phyloP scores from a whole-genome alignment of 2,888 invertebrate genomes.

The Coelinius sp. region DNA sequence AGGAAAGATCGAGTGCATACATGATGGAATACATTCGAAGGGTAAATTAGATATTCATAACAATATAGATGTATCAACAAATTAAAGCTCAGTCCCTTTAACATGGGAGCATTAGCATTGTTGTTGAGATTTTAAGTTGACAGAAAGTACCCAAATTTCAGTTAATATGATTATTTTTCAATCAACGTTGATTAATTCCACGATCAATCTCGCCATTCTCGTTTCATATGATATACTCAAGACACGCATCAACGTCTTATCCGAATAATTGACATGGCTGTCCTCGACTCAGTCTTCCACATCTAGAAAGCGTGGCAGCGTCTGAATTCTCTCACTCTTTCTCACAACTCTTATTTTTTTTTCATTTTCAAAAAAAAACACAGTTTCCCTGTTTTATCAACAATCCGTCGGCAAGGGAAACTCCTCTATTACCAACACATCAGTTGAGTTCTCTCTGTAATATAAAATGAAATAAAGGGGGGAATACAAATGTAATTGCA shows the following conservation, averaged over 20 bases:
- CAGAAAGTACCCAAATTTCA: too few relatives aligned
- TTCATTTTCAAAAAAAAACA: not conserved
- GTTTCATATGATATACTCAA: not conserved
- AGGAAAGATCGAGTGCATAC: too few relatives aligned
- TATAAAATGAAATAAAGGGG: not conserved
- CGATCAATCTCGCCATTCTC: not conserved
- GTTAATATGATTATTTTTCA: too few relatives aligned
- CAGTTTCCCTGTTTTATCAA: not conserved
- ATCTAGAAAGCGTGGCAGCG: constrained; percentile 7
- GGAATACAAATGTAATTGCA: constrained; percentile 27
- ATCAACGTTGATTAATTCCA: not conserved
- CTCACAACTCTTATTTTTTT: not conserved
- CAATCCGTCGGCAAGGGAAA: not conserved
- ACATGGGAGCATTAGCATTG: too few relatives aligned
- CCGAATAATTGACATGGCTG: not conserved
- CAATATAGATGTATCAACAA: too few relatives aligned
- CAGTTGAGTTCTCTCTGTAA: not conserved
- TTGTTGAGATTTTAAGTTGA: too few relatives aligned
- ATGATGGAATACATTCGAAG: too few relatives aligned
- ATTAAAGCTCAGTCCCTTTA: too few relatives aligned
- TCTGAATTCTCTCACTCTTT: constrained; percentile 11
- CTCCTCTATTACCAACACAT: not conserved
- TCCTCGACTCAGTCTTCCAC: constrained; percentile 1
- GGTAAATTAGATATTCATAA: too few relatives aligned
- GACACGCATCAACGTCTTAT: not conserved